Base-by-base conservation (phyloP, 2,888 invertebrate species). In the Timandra comae region DNA sequence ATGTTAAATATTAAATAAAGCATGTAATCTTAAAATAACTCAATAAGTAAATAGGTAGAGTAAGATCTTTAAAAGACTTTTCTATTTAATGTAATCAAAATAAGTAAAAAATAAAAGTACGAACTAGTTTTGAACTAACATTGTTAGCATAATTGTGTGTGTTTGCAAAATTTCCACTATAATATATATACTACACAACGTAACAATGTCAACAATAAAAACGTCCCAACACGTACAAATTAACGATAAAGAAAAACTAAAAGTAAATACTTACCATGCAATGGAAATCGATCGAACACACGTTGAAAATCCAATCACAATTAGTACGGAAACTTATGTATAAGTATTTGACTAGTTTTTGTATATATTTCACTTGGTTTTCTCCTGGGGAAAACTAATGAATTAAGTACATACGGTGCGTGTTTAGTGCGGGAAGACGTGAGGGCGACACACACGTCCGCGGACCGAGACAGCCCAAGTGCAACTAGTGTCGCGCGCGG, bases 351-450 rank as follows among this genome's bases (percentile, higher is more conserved):
- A 39, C 41, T 45, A 45, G 42, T 47, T 42, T 45, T 45, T 46
- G 49, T 46, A 39, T 3, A 16, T 72, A 70, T 76, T 76, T 70
- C 81, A 79, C 80, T 78, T 63, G 63, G 72, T 80, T 79, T 81
- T 80, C 79, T 64, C 70, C 50, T 38, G 33, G 46, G 62, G 78
- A 78, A 79, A 81, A 79, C 75, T 58, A 74, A 74, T 70, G 74
- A 72, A 74, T 63, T 62, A 35, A 56, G 60, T 66, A 63, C 63
- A 49, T 57, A 47, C 10, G 26, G 12, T 6, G 30, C 29, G 43
- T 34, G 26, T 26, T 23, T 34, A 41, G 33, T 30, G 29, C 29
- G 33, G 29, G 25, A 35, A 35, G 36, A 35, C 33, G 25, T 28
- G 38, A 41, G 25, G 44, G 41, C 25, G 23, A 6, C 16, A 16